These are phyloP conservation scores for Chaetogeoica ovagalla DNA, from an alignment of 2,888 invertebrate species.

Conservation along the genomic window DNA sequence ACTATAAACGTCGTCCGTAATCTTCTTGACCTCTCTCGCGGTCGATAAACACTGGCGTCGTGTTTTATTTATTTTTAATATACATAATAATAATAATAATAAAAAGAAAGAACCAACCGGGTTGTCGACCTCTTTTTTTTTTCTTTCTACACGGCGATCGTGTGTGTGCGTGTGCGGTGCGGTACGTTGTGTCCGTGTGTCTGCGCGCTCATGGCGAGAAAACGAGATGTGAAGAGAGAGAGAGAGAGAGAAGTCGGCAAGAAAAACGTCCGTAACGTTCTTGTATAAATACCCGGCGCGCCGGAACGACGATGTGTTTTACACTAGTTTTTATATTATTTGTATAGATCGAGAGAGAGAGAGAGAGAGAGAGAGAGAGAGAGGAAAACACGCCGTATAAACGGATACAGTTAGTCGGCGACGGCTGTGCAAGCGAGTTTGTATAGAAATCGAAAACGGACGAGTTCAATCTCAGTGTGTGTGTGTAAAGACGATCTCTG, in stretches of 20 bases:
- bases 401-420: slow-evolving; percentile 14
- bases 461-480: background rate
- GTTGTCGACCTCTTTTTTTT: slow-evolving; percentile 35
- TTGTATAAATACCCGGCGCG: slow-evolving; percentile 32
- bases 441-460: slow-evolving; percentile 26
- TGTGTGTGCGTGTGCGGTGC: background rate
- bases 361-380: too few relatives aligned
- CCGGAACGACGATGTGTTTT: background rate
- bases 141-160: background rate
- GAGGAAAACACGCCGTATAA: background rate
- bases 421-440: too few relatives aligned
- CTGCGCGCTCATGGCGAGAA: too few relatives aligned
- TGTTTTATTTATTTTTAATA: background rate
- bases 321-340: slow-evolving; percentile 28
- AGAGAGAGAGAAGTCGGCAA: background rate
- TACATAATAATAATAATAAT: too few relatives aligned
- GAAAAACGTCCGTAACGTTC: slow-evolving; percentile 9
- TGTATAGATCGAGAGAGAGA: background rate
- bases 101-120: slow-evolving; percentile 9
- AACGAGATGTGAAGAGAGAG: background rate
- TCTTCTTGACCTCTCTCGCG: slow-evolving; percentile 23
- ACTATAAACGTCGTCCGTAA: too few relatives aligned
- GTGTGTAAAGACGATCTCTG: background rate
- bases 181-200: background rate
- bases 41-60: background rate